Evolutionary conservation across 2,888 invertebrate species (phyloP), one percentile per base, ranked within the genome.

Genomic region (Epistrophe grossulariae): DNA sequence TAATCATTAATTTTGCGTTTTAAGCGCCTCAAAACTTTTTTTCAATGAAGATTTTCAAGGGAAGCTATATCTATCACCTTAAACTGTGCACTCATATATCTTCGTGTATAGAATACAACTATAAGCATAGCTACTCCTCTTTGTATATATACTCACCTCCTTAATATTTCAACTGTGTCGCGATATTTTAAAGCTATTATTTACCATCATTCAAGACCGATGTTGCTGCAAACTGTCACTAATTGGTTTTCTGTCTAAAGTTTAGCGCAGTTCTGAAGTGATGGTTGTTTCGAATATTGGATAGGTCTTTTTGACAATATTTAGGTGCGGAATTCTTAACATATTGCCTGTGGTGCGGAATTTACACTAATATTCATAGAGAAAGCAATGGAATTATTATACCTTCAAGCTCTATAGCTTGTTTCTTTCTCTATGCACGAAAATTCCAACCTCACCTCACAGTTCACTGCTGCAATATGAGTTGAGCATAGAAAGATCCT

Each of bases 261-360:
- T 43, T 19, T 19, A 4, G 11, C 4, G 15, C 7, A 9, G 2
- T n/a, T 38, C 55, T 57, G 17, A 57, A 70, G 48, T 62, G 68
- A 78, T 24, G 24, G 24, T 72, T 78, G 62, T 55, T 19, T 13
- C 31, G 0, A 19, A 15, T 70, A 19, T 35, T 24, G 57, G 76
- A 38, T 48, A n/a, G 48, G 11, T 4, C 52, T 50, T 6, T 43
- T 45, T 17, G 52, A 19, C 52, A 3, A 52, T 0, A 52, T 24
- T 28, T 2, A 55, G 80, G 72, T 80, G 73, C 62, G 68, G 55
- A 73, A 78, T 85, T 81, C 76, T 70, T 71, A 78, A 71, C 78
- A 71, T 78, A 81, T 81, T 74, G 73, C 78, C 74, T 74, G 70
- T 62, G 74, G 73, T 78, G n/a, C n/a, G 81, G 73, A 57, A 74